Conservation (phyloP, 1,140 invertebrate species). For the Drosophila aff. region DNA sequence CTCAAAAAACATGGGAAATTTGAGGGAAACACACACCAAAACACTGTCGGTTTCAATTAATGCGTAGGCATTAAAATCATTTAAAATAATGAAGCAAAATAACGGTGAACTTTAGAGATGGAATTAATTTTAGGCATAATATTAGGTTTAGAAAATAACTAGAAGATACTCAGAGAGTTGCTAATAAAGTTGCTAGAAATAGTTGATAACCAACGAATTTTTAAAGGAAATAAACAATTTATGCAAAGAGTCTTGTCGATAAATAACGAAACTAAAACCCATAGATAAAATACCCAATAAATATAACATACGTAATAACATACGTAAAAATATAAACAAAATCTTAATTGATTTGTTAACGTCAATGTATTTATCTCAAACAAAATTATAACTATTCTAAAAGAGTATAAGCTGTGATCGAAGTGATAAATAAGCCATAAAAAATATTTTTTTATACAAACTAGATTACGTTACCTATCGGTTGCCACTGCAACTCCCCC, state of each 20-base stretch:
- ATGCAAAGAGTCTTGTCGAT: too few relatives aligned
- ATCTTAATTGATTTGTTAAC: too few relatives aligned
- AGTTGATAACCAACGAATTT: neutral
- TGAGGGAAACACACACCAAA: slow-evolving; percentile 9
- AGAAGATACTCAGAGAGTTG: neutral
- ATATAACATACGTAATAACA: too few relatives aligned
- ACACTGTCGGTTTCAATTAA: slow-evolving; percentile 26
- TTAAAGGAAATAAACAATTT: too few relatives aligned
- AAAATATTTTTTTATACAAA: too few relatives aligned
- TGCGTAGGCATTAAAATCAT: slow-evolving; percentile 6
- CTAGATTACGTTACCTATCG: neutral
- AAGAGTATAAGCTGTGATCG: too few relatives aligned
- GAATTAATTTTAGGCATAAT: neutral
- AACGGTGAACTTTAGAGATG: neutral
- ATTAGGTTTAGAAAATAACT: neutral
- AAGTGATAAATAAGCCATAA: too few relatives aligned
- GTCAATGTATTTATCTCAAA: too few relatives aligned
- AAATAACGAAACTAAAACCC: too few relatives aligned
- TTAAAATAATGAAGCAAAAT: neutral
- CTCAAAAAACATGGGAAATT: slow-evolving; percentile 8
- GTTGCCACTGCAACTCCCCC: neutral
- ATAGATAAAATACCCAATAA: too few relatives aligned
- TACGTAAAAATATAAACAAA: too few relatives aligned
- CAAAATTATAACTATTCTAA: too few relatives aligned
- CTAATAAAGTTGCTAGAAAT: neutral